A percentile compares a stretch with the other conserved stretches of the same genome.
phyloP scores from a whole-genome alignment of 1,140 invertebrate species.

The Alviniconcha marisindica region DNA sequence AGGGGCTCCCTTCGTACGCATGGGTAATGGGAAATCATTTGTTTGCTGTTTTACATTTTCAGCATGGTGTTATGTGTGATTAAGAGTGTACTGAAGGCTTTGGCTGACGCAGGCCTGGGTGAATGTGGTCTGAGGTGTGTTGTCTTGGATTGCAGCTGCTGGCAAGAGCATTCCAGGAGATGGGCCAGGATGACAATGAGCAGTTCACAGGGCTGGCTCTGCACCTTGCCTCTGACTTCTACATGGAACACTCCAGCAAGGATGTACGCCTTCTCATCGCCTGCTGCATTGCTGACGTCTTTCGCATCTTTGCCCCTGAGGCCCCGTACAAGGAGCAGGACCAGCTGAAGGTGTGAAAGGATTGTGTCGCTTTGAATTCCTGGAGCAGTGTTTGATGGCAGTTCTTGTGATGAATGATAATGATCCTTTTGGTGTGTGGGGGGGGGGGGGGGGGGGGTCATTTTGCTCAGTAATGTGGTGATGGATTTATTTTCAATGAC shows the following conservation, averaged over 20 bases:
- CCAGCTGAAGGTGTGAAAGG: constrained; percentile 84
- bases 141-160: constrained; percentile 81
- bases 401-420: too few relatives aligned
- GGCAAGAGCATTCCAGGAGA: constrained; percentile 95
- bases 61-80: too few relatives aligned
- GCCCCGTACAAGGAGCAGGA: constrained; percentile 97
- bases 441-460: background rate
- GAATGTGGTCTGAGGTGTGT: too few relatives aligned
- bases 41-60: too few relatives aligned
- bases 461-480: too few relatives aligned
- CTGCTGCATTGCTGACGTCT: constrained; percentile 97
- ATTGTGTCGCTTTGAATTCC: background rate
- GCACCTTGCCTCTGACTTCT: constrained; percentile 94
- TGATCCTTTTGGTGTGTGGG: too few relatives aligned
- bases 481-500: too few relatives aligned
- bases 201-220: constrained; percentile 96
- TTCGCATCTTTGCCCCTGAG: constrained; percentile 98
- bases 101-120: too few relatives aligned
- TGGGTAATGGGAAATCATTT: too few relatives aligned
- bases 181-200: constrained; percentile 97
- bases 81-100: too few relatives aligned
- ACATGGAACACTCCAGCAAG: constrained; percentile 91
- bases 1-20: too few relatives aligned
- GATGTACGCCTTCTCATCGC: constrained; percentile 97
- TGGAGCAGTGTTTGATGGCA: too few relatives aligned